phyloP scores from a whole-genome alignment of 2,113 vertebrate species.

The Excalfactoria chinensis region DNA sequence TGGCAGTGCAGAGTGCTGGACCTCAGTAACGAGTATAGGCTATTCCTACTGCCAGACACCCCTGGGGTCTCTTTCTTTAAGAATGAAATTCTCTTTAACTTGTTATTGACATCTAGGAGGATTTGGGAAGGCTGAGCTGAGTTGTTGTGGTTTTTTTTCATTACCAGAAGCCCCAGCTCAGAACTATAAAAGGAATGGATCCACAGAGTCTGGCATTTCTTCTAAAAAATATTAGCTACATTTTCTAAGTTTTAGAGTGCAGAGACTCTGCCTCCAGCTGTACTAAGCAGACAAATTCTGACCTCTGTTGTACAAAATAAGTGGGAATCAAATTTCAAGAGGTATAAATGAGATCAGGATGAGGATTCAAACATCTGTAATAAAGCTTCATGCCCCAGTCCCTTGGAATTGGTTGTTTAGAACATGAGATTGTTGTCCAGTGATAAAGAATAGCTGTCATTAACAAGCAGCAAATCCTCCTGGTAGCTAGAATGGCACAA shows the following conservation, averaged over 20 bases:
- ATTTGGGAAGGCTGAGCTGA: background rate
- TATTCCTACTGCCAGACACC: background rate
- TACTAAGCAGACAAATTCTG: background rate
- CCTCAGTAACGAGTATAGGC: background rate
- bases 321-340: background rate
- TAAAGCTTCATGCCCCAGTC: background rate
- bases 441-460: background rate
- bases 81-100: conserved; percentile 12
- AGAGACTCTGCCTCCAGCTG: background rate
- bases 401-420: background rate
- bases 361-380: background rate
- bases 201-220: background rate
- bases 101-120: background rate
- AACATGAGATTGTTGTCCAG: background rate
- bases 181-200: background rate
- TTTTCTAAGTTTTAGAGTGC: background rate
- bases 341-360: background rate
- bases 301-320: background rate
- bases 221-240: background rate
- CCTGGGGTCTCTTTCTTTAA: conserved; percentile 16
- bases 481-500: background rate
- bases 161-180: background rate
- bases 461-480: background rate
- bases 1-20: background rate
- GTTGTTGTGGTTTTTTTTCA: background rate